Base-by-base conservation (phyloP, 2,113 vertebrate species). In the Carlito syrichta region DNA sequence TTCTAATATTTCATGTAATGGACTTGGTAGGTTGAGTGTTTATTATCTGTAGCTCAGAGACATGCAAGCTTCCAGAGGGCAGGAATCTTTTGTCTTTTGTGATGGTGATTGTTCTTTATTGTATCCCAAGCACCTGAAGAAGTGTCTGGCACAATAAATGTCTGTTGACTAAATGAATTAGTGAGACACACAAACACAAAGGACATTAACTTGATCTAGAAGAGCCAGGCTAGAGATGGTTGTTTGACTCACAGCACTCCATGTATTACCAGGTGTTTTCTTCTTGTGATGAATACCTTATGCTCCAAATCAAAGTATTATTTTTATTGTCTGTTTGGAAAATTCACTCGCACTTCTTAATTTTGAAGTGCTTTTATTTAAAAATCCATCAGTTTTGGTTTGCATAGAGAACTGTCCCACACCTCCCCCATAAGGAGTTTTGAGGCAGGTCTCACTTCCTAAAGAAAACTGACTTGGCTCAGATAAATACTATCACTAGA, bases 291-390 rank as follows among this genome's bases (percentile, higher is more conserved):
- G 45, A 86, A 76, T 89, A 45, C 25, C 6, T 69, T n/a, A 17
- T 52, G 19, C 40, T 79, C 81, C 85, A 88, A 85, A 54, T 71
- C 32, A 68, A 76, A 83, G 35, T 96, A 52, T 69, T 91, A 45
- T 56, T 89, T 89, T 84, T 35, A 54, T 6, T 77, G 25, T 12
- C 52, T 10, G 58, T 40, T 11, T 54, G 35, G 52, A 87, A 94
- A 89, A 93, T 16, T 89, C 73, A 66, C 11, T 35, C 91, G 86
- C 48, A 83, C 23, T 73, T 79, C 63, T 71, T 50, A 86, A 63
- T 91, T 86, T 85, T 17, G 82, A 58, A 91, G 83, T 69, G 48
- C 30, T 82, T 95, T 86, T 82, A 92, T 96, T 89, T 54, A 30
- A 23, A 89, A 84, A 74, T 91, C 14, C 16, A 1, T 74, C 93